Conservation (phyloP, 2,113 vertebrate species). For the Sapajus apella region DNA sequence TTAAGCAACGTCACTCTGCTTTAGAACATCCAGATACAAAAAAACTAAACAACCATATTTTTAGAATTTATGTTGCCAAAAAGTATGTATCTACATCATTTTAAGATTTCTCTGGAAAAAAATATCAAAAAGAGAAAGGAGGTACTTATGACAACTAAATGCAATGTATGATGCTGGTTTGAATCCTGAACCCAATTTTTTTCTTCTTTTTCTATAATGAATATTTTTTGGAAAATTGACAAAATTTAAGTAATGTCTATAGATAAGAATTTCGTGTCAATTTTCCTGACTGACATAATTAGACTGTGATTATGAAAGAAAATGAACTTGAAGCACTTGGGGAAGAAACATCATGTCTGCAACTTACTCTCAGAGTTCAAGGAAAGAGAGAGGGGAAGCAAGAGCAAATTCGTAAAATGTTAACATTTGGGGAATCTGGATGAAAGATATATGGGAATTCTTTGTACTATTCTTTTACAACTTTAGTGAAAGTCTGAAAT, state of each 20-base stretch:
- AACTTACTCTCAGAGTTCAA: not conserved
- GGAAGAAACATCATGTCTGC: not conserved
- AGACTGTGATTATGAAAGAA: not conserved
- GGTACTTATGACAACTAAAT: not conserved
- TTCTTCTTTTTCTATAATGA: not conserved
- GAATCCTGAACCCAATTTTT: not conserved
- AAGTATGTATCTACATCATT: not conserved
- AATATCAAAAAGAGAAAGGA: not conserved
- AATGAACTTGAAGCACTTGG: not conserved
- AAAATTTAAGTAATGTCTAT: not conserved
- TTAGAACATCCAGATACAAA: not conserved
- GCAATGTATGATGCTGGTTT: not conserved
- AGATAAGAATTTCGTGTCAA: not conserved
- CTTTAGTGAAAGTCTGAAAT: not conserved
- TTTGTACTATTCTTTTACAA: not conserved
- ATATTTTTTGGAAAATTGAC: not conserved
- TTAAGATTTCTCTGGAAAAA: not conserved
- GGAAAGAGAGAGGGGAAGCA: not conserved
- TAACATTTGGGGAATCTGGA: conserved; percentile 16
- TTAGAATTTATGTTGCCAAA: not conserved
- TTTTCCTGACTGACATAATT: conserved; percentile 1
- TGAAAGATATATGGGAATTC: not conserved
- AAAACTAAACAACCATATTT: not conserved
- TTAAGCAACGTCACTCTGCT: not conserved
- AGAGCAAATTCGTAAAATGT: conserved; percentile 17